Percentiles rank a stretch among this genome's conserved stretches.
phyloP scores from a whole-genome alignment of 2,797 vertebrate species.

The Hemibagrus guttatus region DNA sequence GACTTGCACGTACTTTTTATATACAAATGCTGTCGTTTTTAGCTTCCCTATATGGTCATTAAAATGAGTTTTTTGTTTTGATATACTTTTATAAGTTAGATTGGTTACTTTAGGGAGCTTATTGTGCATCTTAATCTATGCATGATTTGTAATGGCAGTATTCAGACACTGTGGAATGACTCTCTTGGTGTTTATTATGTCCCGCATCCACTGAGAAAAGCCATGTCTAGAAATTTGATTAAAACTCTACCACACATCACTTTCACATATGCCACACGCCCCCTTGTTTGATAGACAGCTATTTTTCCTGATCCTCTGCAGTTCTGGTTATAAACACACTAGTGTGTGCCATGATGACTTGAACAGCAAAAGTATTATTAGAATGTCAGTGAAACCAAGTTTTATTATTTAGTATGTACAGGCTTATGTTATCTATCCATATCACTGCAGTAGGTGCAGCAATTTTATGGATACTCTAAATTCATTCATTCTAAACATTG shows the following conservation, averaged over 20 bases:
- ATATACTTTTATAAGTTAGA: neutral
- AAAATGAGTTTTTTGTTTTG: neutral
- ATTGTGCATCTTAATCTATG: neutral
- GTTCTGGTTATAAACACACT: neutral
- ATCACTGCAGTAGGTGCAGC: neutral
- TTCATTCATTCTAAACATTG: neutral
- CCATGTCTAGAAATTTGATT: neutral
- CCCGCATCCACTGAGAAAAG: neutral
- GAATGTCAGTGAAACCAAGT: too few species aligned
- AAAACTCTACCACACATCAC: neutral
- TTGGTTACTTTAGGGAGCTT: neutral
- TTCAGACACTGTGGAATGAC: neutral
- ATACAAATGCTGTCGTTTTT: neutral
- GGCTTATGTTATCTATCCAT: neutral
- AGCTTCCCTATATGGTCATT: neutral
- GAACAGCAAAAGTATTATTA: neutral
- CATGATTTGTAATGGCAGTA: neutral
- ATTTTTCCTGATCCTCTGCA: neutral
- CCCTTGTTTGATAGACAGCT: neutral
- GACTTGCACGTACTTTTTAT: too few species aligned
- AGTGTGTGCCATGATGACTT: neutral
- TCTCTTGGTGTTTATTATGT: neutral
- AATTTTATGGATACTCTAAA: neutral
- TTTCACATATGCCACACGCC: neutral
- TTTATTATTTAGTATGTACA: neutral